phyloP scores from a whole-genome alignment of 2,888 invertebrate species.

The Bellardia pandia region DNA sequence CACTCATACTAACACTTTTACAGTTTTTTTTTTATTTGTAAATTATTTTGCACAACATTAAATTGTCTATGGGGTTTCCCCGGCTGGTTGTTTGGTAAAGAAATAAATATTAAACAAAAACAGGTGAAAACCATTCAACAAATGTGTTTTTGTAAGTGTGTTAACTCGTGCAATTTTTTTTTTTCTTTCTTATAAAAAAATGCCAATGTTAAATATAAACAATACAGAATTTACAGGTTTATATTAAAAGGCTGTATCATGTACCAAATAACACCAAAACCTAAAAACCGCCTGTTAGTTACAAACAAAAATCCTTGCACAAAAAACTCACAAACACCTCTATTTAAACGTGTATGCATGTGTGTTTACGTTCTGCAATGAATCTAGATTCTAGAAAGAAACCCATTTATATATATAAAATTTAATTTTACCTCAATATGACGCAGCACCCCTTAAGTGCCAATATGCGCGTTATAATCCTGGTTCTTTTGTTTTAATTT shows the following conservation, averaged over 20 bases:
- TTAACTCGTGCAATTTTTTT: background rate
- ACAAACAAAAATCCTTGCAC: background rate
- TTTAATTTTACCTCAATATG: slow-evolving; percentile 48
- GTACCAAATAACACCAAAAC: background rate
- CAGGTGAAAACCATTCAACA: slow-evolving; percentile 29
- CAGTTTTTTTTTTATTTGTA: background rate
- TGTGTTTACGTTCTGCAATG: background rate
- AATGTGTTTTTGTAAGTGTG: background rate
- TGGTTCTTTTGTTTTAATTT: background rate
- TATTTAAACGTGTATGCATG: background rate
- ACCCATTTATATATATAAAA: slow-evolving; percentile 36
- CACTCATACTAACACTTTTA: too few relatives aligned
- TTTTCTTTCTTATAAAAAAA: background rate
- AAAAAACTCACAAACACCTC: background rate
- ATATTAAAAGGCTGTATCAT: background rate
- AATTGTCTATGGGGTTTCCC: slow-evolving; percentile 9
- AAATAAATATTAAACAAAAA: slow-evolving; percentile 20
- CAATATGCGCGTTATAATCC: slow-evolving; percentile 14
- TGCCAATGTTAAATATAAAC: too few relatives aligned
- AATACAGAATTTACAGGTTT: too few relatives aligned
- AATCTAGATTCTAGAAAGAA: background rate
- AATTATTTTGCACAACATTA: background rate
- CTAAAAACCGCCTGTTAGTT: background rate
- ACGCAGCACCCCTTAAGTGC: slow-evolving; percentile 40
- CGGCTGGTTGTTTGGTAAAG: background rate